Evolutionary conservation across 2,113 vertebrate genomes (phyloP), one percentile per base, ranked within the genome.

Genomic region (Chloropsis hardwickii): DNA sequence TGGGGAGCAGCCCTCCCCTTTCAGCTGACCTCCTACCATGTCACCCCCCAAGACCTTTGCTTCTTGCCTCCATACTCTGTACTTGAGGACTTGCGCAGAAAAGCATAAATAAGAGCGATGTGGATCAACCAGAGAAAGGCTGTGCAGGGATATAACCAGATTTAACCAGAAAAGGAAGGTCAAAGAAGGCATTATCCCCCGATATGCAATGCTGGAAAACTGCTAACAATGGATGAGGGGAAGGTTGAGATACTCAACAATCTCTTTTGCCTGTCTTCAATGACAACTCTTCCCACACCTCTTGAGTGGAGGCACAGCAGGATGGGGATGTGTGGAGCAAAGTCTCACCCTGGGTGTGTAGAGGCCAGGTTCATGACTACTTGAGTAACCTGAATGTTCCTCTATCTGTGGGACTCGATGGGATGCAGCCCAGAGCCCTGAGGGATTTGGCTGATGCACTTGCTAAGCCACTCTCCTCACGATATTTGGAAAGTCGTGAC

Each of bases 121-220:
- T 15, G 15, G 25, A 35, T 39, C 54, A 48, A n/a, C 4, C 16
- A 72, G n/a, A 71, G 13, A 44, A 19, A n/a, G 17, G 42, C 21
- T 54, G 20, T 17, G 16, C 2, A 37, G 24, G 10, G 17, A 27
- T 29, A 62, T 6, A 53, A 35, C 14, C 16, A 53, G 39, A 47
- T 67, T 40, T 47, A 74, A 47, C 13, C 40, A 40, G 17, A 31
- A 54, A 54, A 76, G 6, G 14, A 40, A 69, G 8, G 15, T 37
- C 18, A 50, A 65, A 81, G 22, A 12, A 42, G 3, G 27, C 0
- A 0, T 28, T 50, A 35, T 1, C 4, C 6, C 14, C 42, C 0
- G 0, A 6, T 17, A 24, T 0, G 0, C 58, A 33, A 3, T 14
- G 33, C 10, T 58, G 37, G 44, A 37, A 44, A 57, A 57, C 2